Conservation (phyloP, 30 jellyfish, hydroid and myxozoan species). For the Aurelia aurita complex sp. Pacific region DNA sequence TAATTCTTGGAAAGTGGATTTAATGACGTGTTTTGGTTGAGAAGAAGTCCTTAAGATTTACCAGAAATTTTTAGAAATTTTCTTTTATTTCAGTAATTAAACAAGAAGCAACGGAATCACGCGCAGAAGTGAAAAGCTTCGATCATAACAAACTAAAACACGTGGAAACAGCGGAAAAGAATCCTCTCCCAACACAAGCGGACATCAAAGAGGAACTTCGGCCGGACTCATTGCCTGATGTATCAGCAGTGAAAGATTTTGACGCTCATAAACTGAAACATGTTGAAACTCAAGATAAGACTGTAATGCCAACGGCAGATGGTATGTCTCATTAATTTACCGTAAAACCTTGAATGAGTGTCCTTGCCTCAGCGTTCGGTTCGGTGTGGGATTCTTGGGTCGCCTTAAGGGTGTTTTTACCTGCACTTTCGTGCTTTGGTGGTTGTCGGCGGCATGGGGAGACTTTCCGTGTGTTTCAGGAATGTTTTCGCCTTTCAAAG, state of each 20-base stretch:
- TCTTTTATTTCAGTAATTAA: conserved; percentile 50
- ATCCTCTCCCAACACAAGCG: conserved; percentile 90
- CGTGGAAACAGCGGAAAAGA: conserved; percentile 95
- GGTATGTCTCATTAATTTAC: conserved; percentile 17
- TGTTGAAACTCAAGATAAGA: conserved; percentile 76
- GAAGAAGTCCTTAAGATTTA: too few species aligned
- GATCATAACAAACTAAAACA: conserved; percentile 82
- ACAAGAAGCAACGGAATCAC: conserved; percentile 79
- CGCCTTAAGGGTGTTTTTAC: too few species aligned
- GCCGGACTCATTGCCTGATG: conserved; percentile 84
- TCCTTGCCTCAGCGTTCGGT: too few species aligned
- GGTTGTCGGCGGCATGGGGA: too few species aligned
- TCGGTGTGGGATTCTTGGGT: too few species aligned
- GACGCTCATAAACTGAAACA: conserved; percentile 69
- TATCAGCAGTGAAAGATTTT: conserved; percentile 77
- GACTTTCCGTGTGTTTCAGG: too few species aligned
- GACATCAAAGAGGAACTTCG: conserved; percentile 82
- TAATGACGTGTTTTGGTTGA: too few species aligned
- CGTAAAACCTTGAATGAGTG: too few species aligned
- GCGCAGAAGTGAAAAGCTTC: conserved; percentile 85
- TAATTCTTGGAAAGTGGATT: too few species aligned
- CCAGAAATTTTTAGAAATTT: neutral
- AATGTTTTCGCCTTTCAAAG: too few species aligned
- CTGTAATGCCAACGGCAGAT: conserved; percentile 77
- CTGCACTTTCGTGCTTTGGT: too few species aligned